phyloP scores from a whole-genome alignment of 2,888 invertebrate genomes.

The Machimus rusticus region DNA sequence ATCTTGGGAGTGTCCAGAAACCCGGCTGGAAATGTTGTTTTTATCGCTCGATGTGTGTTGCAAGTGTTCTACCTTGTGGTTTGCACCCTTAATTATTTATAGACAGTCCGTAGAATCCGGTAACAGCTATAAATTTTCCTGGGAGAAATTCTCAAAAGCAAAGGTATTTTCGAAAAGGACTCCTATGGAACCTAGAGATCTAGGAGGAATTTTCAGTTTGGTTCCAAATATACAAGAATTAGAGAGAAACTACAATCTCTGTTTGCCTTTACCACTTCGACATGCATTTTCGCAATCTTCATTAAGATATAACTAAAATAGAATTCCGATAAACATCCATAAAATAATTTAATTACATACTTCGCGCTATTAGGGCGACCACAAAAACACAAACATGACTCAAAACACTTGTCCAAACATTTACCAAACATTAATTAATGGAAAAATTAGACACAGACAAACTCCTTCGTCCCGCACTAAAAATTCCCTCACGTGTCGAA shows the following conservation, averaged over 20 bases:
- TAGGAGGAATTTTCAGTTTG: neutral
- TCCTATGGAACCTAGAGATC: neutral
- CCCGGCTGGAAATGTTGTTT: neutral
- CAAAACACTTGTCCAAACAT: neutral
- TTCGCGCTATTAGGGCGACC: neutral
- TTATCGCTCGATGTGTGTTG: neutral
- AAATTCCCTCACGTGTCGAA: neutral
- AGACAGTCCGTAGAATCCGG: neutral
- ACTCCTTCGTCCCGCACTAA: neutral
- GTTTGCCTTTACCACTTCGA: neutral
- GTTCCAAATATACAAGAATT: neutral
- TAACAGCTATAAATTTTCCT: neutral
- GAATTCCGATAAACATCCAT: neutral
- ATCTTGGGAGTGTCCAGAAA: neutral
- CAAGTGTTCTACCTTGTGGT: neutral
- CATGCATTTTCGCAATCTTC: neutral
- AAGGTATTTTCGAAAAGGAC: neutral
- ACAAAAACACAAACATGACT: neutral
- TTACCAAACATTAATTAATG: neutral
- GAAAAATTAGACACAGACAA: neutral
- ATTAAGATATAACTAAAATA: neutral
- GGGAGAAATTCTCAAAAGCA: neutral
- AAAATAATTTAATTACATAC: neutral
- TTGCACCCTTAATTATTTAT: constrained; percentile 1
- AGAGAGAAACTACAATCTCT: neutral